Conservation (phyloP, 2,113 vertebrate species). For the Rhinoptilus africanus region DNA sequence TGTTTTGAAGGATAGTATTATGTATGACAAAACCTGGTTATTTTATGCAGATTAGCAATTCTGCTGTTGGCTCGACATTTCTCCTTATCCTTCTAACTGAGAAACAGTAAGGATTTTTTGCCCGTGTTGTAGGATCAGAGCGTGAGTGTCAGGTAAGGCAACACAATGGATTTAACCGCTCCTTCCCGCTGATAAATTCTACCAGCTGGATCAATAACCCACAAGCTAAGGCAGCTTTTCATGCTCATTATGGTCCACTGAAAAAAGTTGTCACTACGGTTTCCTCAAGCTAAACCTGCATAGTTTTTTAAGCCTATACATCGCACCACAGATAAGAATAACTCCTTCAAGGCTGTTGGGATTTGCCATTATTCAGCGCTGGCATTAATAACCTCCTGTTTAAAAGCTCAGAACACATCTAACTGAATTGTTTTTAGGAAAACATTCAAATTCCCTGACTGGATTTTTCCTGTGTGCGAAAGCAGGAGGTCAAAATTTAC, state of each 20-base stretch:
- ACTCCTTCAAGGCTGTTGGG: neutral
- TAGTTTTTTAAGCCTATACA: neutral
- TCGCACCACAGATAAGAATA: neutral
- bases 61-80: neutral
- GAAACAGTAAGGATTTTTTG: neutral
- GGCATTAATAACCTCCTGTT: neutral
- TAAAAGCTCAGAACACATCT: neutral
- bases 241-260: neutral
- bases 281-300: neutral
- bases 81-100: neutral
- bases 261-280: neutral
- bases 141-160: neutral
- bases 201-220: conserved; percentile 1
- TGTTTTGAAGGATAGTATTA: neutral
- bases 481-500: neutral
- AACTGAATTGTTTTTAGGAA: neutral
- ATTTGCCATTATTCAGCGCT: neutral
- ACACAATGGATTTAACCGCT: conserved; percentile 9
- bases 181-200: neutral
- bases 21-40: neutral
- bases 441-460: neutral
- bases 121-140: neutral
- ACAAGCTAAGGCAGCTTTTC: neutral
- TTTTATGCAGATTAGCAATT: neutral
- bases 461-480: neutral